Evolutionary conservation across 2,113 vertebrate genomes (phyloP), one percentile per base, ranked within the genome.

Genomic region (Silurus asotus): DNA sequence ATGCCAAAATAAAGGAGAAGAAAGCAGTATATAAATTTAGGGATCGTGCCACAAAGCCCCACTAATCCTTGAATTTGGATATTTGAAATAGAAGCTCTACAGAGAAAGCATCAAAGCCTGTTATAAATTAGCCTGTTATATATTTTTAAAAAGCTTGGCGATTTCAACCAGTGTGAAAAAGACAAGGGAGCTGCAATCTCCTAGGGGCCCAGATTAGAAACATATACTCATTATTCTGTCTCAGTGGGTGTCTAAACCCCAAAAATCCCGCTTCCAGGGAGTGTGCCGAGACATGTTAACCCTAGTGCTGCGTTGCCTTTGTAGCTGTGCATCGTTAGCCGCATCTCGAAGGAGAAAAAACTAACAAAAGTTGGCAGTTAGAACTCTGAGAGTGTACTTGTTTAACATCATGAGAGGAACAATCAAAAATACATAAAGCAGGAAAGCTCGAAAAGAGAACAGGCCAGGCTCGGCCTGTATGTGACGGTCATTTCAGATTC

Each of bases 201-300:
- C 90, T 88, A 94, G 93, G 94, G 93, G 92, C 93, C 92, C 87
- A 95, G 95, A 96, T 93, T 92, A 93, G 91, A 91, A 90, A 89
- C 90, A 92, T 91, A 93, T 89, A 91, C 91, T 91, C 92, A 92
- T 93, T 92, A 93, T 92, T 91, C 89, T 75, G 93, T 92, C 94
- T 95, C 94, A 94, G 95, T 91, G 94, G 94, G 94, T 94, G 88
- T 86, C 93, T 95, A 94, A 95, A 94, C 92, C 94, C 93, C 90
- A 93, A 95, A 95, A 96, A 94, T 92, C 92, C 89, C 67, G 89
- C 92, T 94, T 92, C 90, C 91, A 91, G 93, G 90, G 93, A 93
- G 91, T 89, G 90, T 88, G 91, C 92, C 87, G 93, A 94, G 91
- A 90, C 91, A 82, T 83, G 90, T 88, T 93, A 91, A 93, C 91